Base-by-base conservation (phyloP, 2,888 invertebrate species). In the Mylabris sibirica region DNA sequence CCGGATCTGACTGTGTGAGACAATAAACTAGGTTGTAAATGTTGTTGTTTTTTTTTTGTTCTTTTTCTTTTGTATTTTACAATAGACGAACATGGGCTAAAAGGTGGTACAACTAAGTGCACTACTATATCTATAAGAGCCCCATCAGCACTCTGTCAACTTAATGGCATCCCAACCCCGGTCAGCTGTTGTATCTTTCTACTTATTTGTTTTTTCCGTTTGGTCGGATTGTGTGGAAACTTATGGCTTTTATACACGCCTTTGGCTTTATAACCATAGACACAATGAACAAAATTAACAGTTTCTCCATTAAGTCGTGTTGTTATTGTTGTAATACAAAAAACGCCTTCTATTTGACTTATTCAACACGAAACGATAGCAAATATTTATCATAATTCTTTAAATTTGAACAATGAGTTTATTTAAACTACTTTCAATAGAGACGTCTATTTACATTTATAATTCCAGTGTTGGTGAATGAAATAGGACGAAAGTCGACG, bases 181-280 rank as follows among this genome's bases (percentile, higher is more conserved):
- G 72, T 70, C 76, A 68, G 69, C 73, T 72, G 74, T 74, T 76
- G 76, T 75, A 76, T 74, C 76, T 74, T 75, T 75, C 75, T 76
- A 77, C 74, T 78, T 76, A 77, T 79, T 79, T 77, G 78, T 76
- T 77, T 77, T 78, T 79, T 78, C 77, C 77, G 74, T 69, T 75
- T 17, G n/a, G 44, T 17, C 44, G n/a, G 66, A 66, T 64, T 74
- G 6, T 44, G 44, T 44, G 66, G 68, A 77, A 74, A 80, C 76
- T 79, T 80, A 79, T 78, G 72, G 77, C 76, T 75, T 77, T 77
- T 69, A 66, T 72, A 75, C 80, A 80, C 80, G 78, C 79, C 79
- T 77, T 53, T 24, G 24, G 53, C 53, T 53, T 12, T 53, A 53
- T 62, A 57, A 57, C 11, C 30, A 17, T 60, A 62, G 57, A 65